These are phyloP conservation scores for Phrynocephalus guinanensis DNA, from an alignment of 2,797 vertebrate species.

Conservation along the genomic window DNA sequence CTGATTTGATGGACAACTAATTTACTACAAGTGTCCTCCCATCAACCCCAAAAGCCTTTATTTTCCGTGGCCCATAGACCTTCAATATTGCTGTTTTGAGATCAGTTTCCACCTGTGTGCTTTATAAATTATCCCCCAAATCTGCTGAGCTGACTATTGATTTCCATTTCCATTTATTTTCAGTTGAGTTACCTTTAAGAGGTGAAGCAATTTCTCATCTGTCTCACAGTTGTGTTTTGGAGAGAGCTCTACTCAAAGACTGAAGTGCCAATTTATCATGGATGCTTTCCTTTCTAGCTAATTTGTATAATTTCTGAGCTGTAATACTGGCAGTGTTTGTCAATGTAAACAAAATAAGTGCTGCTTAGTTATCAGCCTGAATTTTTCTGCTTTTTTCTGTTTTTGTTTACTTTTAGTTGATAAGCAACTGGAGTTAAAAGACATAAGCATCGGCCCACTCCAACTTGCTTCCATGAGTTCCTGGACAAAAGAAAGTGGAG, in stretches of 20 bases:
- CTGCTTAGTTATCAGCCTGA: conserved; percentile 1
- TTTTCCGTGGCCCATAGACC: background rate
- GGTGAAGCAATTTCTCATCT: conserved; percentile 30
- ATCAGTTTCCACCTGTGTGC: background rate
- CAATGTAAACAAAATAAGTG: conserved; percentile 26
- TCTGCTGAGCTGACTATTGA: conserved; percentile 36
- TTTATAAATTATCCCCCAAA: conserved; percentile 19
- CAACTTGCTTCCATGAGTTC: background rate
- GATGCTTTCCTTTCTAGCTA: background rate
- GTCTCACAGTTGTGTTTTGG: background rate
- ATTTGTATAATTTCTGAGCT: conserved; percentile 29
- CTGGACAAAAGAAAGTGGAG: conserved; percentile 4
- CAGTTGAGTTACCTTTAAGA: conserved; percentile 14
- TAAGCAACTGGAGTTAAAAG: background rate
- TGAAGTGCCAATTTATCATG: conserved; percentile 22
- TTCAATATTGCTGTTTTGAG: conserved; percentile 8
- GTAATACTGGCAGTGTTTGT: background rate
- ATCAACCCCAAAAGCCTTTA: background rate
- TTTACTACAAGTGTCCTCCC: background rate
- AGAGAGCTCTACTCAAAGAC: conserved; percentile 5
- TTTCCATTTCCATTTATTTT: conserved; percentile 35
- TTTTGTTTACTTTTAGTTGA: conserved; percentile 3
- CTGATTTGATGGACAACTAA: background rate
- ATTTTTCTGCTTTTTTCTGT: background rate
- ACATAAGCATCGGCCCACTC: background rate